Evolutionary conservation across 2,888 invertebrate species (phyloP).

Genomic region (Agrypnus murinus): DNA sequence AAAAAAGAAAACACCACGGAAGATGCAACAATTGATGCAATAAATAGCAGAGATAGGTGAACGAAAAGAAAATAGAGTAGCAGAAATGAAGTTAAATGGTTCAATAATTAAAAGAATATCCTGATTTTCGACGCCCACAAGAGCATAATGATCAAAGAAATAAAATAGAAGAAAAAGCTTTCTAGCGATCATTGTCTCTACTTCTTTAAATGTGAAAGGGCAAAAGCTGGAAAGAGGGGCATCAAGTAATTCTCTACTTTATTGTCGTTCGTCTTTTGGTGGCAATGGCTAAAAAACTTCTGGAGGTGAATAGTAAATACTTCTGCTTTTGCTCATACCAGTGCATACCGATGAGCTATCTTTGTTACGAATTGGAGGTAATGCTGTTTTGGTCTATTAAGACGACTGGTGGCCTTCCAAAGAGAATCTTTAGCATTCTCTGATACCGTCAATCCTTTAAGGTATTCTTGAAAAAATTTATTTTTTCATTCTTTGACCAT

Average conservation of each 20-base stretch:
- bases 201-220: not conserved
- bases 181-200: not conserved
- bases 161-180: too few relatives aligned
- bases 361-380: slow-evolving; percentile 13
- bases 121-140: too few relatives aligned
- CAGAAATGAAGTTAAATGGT: too few relatives aligned
- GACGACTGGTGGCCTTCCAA: slow-evolving; percentile 22
- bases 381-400: slow-evolving; percentile 7
- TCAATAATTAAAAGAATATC: too few relatives aligned
- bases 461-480: slow-evolving; percentile 16
- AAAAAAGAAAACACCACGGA: too few relatives aligned
- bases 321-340: slow-evolving; percentile 21
- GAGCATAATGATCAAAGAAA: too few relatives aligned
- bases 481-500: slow-evolving; percentile 28
- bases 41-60: too few relatives aligned
- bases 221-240: slow-evolving; percentile 3
- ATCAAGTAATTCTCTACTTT: slow-evolving; percentile 6
- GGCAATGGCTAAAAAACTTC: too few relatives aligned
- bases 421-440: not conserved
- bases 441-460: slow-evolving; percentile 14
- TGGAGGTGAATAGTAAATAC: slow-evolving; percentile 19
- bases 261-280: slow-evolving; percentile 26
- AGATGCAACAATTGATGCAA: too few relatives aligned
- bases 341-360: slow-evolving; percentile 1
- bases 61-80: too few relatives aligned